These are phyloP conservation scores for Ormyrus rosae DNA, from an alignment of 2,888 invertebrate species.

Conservation along the genomic window DNA sequence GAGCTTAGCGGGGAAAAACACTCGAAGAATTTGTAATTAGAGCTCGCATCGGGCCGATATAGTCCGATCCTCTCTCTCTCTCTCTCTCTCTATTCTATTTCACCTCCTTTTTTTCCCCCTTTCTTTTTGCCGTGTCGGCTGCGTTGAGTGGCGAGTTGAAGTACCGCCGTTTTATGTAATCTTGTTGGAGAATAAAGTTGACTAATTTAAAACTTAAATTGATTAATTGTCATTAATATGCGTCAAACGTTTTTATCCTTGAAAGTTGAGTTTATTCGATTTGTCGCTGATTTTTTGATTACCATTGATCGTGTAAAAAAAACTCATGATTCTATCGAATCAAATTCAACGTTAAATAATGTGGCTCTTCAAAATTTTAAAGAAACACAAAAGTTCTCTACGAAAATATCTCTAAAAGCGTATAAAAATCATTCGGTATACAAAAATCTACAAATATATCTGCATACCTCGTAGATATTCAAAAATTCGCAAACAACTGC, in stretches of 20 bases:
- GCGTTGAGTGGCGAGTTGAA: not conserved
- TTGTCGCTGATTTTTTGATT: no score
- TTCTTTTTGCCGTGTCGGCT: not conserved
- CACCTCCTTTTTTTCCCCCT: not conserved
- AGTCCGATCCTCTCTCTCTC: not conserved
- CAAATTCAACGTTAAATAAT: no score
- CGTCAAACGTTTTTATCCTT: not conserved
- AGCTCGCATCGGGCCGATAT: slow-evolving; percentile 8
- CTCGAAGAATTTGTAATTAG: slow-evolving; percentile 48
- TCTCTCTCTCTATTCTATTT: not conserved
- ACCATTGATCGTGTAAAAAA: no score
- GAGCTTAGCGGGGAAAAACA: slow-evolving; percentile 26
- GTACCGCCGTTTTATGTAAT: not conserved
- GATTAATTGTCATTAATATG: slow-evolving; percentile 17
- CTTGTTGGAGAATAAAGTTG: not conserved
- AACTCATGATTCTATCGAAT: no score
- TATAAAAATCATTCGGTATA: no score
- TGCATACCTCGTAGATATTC: no score
- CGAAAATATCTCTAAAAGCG: no score
- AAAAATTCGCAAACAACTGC: no score
- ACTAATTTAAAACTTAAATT: slow-evolving; percentile 40
- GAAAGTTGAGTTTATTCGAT: no score
- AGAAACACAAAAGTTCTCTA: no score
- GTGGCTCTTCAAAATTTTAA: no score
- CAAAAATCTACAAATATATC: no score